Base-by-base conservation (phyloP, 2,888 invertebrate species). In the Mimumesa dahlbomi region DNA sequence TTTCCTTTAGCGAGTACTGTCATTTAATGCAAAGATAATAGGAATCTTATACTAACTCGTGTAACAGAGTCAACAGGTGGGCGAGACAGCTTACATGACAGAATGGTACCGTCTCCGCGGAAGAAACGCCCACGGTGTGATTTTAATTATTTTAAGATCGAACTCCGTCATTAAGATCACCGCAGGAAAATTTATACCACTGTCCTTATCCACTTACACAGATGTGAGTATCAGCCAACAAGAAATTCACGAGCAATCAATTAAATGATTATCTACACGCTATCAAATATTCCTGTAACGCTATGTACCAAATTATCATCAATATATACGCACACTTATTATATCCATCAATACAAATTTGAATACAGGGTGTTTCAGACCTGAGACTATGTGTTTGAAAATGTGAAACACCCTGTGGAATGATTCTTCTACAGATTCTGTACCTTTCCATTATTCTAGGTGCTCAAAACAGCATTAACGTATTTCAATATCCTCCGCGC, bases 151-250 rank as follows among this genome's bases (percentile, higher is more conserved):
- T 0, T 73, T 74, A 7, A 73, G 75, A 21, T 77, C 80, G 11
- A 64, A 48, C 14, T 53, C 40, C 4, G 4, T 50, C 34, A 19
- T 72, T 4, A 72, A 73, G 58, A 77, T 86, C 7, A 84, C 83
- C 2, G 86, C 85, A 25, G 86, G 85, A 40, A 85, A 82, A 56
- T 64, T 86, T 61, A 64, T 83, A 7, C 68, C 76, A 16, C 54
- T 86, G 11, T 85, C 86, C 2, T 58, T 85, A 7, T 46, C 34
- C 11, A 82, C 75, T 42, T 86, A 86, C 65, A 74, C 58, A 22
- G 57, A 43, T 31, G 76, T 76, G 13, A 76, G 73, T 57, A 61
- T 21, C 29, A 29, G 7, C 2, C n/a, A n/a, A n/a, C n/a, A n/a
- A 25, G 25, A 25, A 25, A 25, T n/a, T n/a, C n/a, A n/a, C n/a